Evolutionary conservation across 2,888 invertebrate genomes (phyloP).

Genomic region (Campaea margaritaria): DNA sequence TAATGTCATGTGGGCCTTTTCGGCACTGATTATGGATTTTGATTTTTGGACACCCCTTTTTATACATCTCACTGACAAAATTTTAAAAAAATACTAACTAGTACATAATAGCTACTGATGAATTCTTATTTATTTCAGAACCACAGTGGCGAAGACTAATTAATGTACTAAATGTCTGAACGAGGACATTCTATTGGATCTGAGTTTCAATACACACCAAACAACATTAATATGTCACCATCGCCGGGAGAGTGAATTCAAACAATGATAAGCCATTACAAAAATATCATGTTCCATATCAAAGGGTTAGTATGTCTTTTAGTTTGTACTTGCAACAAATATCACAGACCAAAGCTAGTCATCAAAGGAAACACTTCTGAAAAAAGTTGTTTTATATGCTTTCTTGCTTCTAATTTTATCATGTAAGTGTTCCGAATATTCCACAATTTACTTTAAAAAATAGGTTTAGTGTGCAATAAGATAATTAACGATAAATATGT

Average conservation of each 20-base stretch:
- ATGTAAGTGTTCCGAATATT: background rate
- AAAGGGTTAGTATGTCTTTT: too few relatives aligned
- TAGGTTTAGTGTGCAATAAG: too few relatives aligned
- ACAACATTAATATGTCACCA: background rate
- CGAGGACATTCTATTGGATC: conserved; percentile 8
- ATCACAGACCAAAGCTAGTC: conserved; percentile 8
- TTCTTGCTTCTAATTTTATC: background rate
- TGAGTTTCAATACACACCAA: background rate
- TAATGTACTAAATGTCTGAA: conserved; percentile 60
- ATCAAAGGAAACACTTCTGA: background rate
- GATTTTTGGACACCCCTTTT: too few relatives aligned
- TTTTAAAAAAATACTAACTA: background rate
- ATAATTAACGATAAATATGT: too few relatives aligned
- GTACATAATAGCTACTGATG: background rate
- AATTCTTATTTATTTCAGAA: conserved; percentile 57
- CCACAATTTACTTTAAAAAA: too few relatives aligned
- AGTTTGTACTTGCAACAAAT: background rate
- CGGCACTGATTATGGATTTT: too few relatives aligned
- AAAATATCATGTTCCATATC: too few relatives aligned
- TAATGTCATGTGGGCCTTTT: too few relatives aligned
- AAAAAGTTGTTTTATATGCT: background rate
- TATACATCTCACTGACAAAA: too few relatives aligned
- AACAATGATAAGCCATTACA: too few relatives aligned
- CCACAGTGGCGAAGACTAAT: conserved; percentile 68
- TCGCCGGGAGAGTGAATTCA: too few relatives aligned